Evolutionary conservation across 2,888 invertebrate species (phyloP), one percentile per base, ranked within the genome.

Genomic region (Drosophila rellima): DNA sequence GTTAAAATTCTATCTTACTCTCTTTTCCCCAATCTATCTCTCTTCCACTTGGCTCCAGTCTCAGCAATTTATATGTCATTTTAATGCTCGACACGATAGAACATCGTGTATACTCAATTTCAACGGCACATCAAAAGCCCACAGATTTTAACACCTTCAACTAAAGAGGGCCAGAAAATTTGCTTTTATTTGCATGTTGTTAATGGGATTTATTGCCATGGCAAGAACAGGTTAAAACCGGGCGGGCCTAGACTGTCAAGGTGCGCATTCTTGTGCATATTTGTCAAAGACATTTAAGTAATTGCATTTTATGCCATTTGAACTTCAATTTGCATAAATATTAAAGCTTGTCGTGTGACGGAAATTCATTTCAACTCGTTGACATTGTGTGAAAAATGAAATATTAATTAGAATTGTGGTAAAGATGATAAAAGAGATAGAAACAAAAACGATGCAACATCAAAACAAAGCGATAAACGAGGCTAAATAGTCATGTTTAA

Each of bases 281-380:
- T 82, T 88, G 87, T 88, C 83, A 84, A 84, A 88, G 89, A 80
- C 80, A 72, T 73, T 80, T 51, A 60, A 62, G 69, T 84, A 84
- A 84, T 84, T 86, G 80, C 75, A 84, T 84, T 75, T 75, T 45
- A 61, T 78, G 78, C 37, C 61, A 78, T 75, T 78, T 75, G 54
- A 75, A 59, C 75, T 39, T 73, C 74, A 75, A 75, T 75, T 73
- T 75, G 74, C 78, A 75, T 75, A 73, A 54, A 61, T 42, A 64
- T 75, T 73, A 73, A 60, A 60, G 44, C 52, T 44, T 54, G 29
- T 72, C 57, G 57, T 73, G 33, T 44, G 8, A 48, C 37, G 74
- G 67, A 78, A 77, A 75, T 78, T 78, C 68, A 62, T 67, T 78
- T 68, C 13, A 59, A 68, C 74, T 60, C 74, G 40, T 37, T 55